phyloP scores from a whole-genome alignment of 2,888 invertebrate species.

The Drosophila rubida region DNA sequence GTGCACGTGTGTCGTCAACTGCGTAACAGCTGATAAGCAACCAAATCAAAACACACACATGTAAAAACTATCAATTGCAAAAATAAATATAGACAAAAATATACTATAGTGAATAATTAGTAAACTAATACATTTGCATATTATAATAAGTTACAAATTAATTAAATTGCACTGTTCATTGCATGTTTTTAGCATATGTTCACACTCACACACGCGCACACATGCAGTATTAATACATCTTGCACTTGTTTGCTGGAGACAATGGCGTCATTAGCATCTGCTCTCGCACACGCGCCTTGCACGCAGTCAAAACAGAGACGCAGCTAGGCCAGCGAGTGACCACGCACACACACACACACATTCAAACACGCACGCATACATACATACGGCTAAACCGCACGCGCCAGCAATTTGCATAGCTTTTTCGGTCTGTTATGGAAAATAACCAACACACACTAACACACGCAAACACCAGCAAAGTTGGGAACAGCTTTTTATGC shows the following conservation, averaged over 20 bases:
- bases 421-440: constrained; percentile 20
- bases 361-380: not conserved
- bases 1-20: not conserved
- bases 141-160: not conserved
- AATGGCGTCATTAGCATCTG: constrained; percentile 12
- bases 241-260: not conserved
- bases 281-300: constrained; percentile 30
- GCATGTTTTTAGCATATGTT: not conserved
- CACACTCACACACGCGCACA: not conserved
- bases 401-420: constrained; percentile 34
- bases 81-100: not conserved
- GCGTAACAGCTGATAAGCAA: constrained; percentile 32
- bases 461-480: not conserved
- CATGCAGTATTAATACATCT: not conserved
- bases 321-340: constrained; percentile 7
- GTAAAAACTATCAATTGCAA: not conserved
- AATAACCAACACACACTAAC: constrained; percentile 17
- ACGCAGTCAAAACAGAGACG: constrained; percentile 11
- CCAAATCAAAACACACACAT: not conserved
- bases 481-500: constrained; percentile 8
- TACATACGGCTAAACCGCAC: constrained; percentile 7
- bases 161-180: not conserved
- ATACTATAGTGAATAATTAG: not conserved
- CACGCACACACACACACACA: constrained; percentile 4
- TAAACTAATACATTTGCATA: too few species aligned